Evolutionary conservation across 2,113 vertebrate genomes (phyloP).

Genomic region (Oenanthe melanoleuca): DNA sequence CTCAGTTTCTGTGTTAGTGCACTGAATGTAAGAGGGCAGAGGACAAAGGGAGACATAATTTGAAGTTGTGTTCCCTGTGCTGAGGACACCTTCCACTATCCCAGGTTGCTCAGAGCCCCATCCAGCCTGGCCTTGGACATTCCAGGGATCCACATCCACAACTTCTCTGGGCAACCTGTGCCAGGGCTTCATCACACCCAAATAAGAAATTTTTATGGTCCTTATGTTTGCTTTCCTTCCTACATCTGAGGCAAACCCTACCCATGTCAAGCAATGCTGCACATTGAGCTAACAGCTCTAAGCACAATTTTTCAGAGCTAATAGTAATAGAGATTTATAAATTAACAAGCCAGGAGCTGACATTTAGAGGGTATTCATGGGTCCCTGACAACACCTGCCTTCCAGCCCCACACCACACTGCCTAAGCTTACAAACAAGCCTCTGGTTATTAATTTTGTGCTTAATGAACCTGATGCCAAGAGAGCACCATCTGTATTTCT

Average conservation of each 20-base stretch:
- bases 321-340: background rate
- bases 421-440: background rate
- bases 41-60: background rate
- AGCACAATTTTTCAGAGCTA: background rate
- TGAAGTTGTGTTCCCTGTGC: background rate
- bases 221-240: background rate
- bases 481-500: background rate
- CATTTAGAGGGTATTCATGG: background rate
- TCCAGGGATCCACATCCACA: background rate
- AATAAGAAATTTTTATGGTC: background rate
- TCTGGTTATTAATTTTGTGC: background rate
- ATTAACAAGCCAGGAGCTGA: background rate
- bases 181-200: background rate
- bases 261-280: background rate
- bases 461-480: background rate
- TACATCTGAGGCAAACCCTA: background rate
- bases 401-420: background rate
- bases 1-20: background rate
- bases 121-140: background rate
- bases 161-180: accelerated
- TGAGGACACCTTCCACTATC: too few relatives aligned
- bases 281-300: background rate
- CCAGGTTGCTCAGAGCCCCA: accelerated
- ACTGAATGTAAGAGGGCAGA: background rate
- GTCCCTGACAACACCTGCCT: background rate